phyloP scores from a whole-genome alignment of 2,113 vertebrate genomes.

The Zootoca vivipara region DNA sequence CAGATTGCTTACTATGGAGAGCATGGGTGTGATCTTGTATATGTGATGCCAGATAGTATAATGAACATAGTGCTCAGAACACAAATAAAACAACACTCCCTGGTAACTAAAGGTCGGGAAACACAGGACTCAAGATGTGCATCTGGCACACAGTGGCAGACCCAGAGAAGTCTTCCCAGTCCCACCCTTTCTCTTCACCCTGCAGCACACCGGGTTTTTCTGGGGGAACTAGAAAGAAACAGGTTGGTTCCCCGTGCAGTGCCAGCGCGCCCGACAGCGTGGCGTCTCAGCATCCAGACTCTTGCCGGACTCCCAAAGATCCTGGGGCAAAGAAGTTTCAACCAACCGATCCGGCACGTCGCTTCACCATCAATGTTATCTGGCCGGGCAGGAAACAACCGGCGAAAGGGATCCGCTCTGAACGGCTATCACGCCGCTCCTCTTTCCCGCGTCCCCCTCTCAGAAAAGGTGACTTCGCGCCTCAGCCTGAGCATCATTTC shows the following conservation, averaged over 20 bases:
- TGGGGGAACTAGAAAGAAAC: neutral
- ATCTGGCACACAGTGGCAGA: neutral
- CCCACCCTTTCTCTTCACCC: neutral
- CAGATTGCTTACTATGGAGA: no score
- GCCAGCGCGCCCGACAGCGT: neutral
- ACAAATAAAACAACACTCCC: neutral
- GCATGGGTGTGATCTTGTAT: neutral
- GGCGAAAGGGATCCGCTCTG: neutral
- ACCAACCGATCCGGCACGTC: neutral
- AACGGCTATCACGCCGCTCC: neutral
- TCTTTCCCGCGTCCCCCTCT: neutral
- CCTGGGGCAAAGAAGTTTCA: neutral
- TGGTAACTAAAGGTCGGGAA: neutral
- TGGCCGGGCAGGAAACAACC: no score
- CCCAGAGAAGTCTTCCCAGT: neutral
- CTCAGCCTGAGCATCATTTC: neutral
- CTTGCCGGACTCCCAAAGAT: neutral
- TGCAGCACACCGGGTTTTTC: neutral
- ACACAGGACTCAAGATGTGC: neutral
- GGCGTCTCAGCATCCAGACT: neutral
- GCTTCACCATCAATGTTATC: neutral
- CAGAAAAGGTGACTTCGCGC: neutral
- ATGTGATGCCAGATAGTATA: neutral
- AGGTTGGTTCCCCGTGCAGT: neutral
- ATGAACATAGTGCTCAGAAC: neutral